phyloP scores from a whole-genome alignment of 2,113 vertebrate species.

The Cephalopterus ornatus region DNA sequence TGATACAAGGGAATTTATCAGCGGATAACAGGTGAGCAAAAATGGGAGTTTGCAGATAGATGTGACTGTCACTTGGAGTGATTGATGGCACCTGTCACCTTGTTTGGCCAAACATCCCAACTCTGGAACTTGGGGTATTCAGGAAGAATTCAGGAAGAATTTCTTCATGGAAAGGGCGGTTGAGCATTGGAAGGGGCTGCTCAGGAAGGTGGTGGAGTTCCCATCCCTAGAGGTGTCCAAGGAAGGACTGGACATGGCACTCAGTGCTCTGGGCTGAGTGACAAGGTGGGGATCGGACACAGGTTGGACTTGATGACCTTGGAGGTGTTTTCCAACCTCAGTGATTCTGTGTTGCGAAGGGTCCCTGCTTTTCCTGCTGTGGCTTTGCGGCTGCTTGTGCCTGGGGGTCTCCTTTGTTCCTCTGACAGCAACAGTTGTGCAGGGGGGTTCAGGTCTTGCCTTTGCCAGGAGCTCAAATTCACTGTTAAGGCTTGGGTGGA shows the following conservation, averaged over 20 bases:
- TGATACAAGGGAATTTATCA: background rate
- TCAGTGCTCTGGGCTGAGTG: background rate
- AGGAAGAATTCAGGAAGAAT: background rate
- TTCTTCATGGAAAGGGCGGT: background rate
- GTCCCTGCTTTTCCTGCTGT: background rate
- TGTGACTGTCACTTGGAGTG: background rate
- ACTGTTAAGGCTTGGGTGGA: background rate
- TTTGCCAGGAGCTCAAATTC: background rate
- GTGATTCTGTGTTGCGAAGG: background rate
- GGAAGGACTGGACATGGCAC: background rate
- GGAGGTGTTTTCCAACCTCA: background rate
- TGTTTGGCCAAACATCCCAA: fast-evolving
- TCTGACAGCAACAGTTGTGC: background rate
- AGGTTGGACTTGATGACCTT: background rate
- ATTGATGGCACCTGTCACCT: background rate
- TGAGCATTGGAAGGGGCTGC: background rate
- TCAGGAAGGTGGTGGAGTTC: background rate
- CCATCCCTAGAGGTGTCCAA: background rate
- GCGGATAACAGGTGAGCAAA: background rate
- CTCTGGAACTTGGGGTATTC: background rate
- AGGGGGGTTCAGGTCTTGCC: background rate
- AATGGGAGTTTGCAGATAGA: background rate
- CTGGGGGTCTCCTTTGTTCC: background rate
- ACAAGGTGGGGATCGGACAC: background rate
- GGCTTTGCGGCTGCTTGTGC: background rate